phyloP scores from a whole-genome alignment of 2,888 invertebrate genomes.

The Pachymerium ferrugineum region DNA sequence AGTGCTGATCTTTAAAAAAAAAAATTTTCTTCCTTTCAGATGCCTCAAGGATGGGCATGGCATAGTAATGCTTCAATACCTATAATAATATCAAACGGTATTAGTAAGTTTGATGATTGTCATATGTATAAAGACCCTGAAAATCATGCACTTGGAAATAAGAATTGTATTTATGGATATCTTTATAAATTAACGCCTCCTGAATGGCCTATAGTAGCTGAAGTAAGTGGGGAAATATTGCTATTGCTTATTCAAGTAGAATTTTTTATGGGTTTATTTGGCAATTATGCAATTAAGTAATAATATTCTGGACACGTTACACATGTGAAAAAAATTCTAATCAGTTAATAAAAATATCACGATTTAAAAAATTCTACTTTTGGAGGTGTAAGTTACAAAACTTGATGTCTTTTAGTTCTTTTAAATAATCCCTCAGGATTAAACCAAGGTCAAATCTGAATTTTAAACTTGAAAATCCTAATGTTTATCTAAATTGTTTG shows the following conservation, averaged over 20 bases:
- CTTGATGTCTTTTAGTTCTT: no score
- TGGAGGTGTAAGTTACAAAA: no score
- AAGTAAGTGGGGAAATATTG: slow-evolving; percentile 36
- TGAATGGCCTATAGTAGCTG: slow-evolving; percentile 40
- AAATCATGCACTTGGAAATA: slow-evolving; percentile 34
- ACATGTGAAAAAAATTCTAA: no score
- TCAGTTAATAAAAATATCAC: no score
- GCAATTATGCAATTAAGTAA: no score
- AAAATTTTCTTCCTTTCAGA: slow-evolving; percentile 28
- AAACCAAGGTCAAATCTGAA: no score
- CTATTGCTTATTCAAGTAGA: background rate
- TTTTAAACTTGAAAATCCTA: no score
- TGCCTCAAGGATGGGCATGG: slow-evolving; percentile 37
- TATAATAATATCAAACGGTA: slow-evolving; percentile 27
- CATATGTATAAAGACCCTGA: slow-evolving; percentile 36
- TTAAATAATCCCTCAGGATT: no score
- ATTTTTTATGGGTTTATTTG: no score
- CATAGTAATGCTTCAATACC: slow-evolving; percentile 36
- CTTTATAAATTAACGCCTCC: slow-evolving; percentile 38
- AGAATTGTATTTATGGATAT: slow-evolving; percentile 39
- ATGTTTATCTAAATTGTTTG: no score
- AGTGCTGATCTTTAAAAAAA: background rate
- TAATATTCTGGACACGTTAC: no score
- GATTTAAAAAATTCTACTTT: no score
- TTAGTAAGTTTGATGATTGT: slow-evolving; percentile 34